Evolutionary conservation across 2,888 invertebrate genomes (phyloP), one percentile per base, ranked within the genome.

Genomic region (Agrotis clavis): DNA sequence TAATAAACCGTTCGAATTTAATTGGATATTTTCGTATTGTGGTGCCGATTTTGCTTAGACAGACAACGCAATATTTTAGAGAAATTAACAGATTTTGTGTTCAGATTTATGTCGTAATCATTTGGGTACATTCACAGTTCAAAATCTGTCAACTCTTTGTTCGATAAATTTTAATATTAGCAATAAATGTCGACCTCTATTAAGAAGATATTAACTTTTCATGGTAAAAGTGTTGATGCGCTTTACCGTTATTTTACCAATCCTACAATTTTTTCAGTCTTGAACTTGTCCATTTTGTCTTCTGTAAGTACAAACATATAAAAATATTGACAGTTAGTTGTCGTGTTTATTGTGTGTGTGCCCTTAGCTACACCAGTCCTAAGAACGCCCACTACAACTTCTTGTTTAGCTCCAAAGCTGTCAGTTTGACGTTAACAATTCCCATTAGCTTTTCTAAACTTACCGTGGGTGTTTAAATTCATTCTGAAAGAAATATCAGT

Each of bases 381-480:
- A 13, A 41, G 18, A n/a, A 57, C 72, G 65, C 72, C 72, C 65
- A 73, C 65, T 51, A 19, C 18, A 53, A 45, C n/a, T 63, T 66
- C 9, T 50, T 45, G 9, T 60, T 67, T 76, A 47, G 19, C 45
- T 63, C 54, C 56, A 56, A 47, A 35, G 45, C 72, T 66, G 57
- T 66, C 72, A 57, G 11, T 54, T 48, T 45, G 63, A 1, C 13
- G 41, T 21, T 66, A 62, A 71, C 69, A 62, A 56, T 47, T 64
- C n/a, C n/a, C 41, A 48, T 59, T 63, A 59, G 13, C 35, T 45
- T 19, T 51, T 47, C 50, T n/a, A 3, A 18, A 25, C 61, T 60
- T n/a, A 14, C 45, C 45, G 21, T 56, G 25, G 48, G 25, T 41
- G 2, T 48, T 45, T 25, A 14, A 48, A 35, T 47, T 30, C 4